A percentile compares a stretch with the other conserved stretches of the same genome.
Conservation (phyloP, 1,140 invertebrate genomes). For the Bombus confusus region DNA sequence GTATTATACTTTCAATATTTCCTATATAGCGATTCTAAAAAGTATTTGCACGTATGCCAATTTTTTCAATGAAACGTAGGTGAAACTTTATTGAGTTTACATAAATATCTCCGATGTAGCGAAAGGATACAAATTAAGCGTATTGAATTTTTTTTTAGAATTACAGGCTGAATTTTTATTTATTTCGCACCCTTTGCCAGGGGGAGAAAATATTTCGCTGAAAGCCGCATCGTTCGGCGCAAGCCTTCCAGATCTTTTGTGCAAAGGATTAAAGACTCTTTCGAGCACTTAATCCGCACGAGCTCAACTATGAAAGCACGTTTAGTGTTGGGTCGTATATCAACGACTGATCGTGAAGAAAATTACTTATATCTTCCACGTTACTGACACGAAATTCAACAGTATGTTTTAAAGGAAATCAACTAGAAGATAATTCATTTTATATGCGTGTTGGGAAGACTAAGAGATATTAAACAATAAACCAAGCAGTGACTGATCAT, state of each 20-base stretch:
- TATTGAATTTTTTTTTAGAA: no score
- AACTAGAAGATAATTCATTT: background rate
- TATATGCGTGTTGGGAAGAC: background rate
- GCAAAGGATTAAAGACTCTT: slow-evolving; percentile 44
- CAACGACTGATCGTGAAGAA: background rate
- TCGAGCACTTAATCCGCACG: slow-evolving; percentile 33
- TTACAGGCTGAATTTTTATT: background rate
- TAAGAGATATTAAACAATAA: no score
- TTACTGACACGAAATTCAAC: background rate
- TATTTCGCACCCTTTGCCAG: background rate
- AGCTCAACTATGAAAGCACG: slow-evolving; percentile 1
- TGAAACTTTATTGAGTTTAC: no score
- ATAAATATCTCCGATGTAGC: no score
- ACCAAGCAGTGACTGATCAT: no score
- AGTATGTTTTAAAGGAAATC: no score
- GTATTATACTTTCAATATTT: no score
- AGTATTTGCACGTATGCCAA: no score
- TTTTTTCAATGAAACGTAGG: no score
- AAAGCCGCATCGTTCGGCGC: background rate
- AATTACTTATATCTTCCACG: background rate
- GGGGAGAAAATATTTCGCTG: background rate
- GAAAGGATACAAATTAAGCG: no score
- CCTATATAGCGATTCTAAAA: no score
- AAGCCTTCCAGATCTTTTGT: slow-evolving; percentile 2
- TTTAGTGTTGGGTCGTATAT: slow-evolving; percentile 30